These are phyloP conservation scores for Lagocephalus sceleratus DNA, from an alignment of 2,797 vertebrate genomes.

Conservation along the genomic window DNA sequence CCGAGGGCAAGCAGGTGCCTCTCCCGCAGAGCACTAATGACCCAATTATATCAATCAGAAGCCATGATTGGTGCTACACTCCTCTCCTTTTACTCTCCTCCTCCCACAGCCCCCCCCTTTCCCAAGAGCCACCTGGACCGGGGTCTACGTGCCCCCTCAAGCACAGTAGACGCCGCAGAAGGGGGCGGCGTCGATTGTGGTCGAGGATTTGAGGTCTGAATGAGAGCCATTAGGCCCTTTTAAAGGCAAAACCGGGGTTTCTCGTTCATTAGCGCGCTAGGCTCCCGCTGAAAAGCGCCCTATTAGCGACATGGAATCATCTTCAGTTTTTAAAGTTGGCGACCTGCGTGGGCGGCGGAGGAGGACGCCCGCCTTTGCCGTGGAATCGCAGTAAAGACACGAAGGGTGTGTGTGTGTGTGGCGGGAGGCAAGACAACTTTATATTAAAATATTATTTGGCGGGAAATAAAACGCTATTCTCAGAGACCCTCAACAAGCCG, in stretches of 20 bases:
- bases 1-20: conserved; percentile 72
- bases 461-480: conserved; percentile 15
- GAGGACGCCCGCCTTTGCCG: neutral
- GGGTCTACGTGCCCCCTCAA: conserved; percentile 50
- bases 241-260: conserved; percentile 33
- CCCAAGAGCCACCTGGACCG: conserved; percentile 69
- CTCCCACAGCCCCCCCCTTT: conserved; percentile 24
- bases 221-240: conserved; percentile 48
- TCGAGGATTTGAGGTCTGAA: conserved; percentile 45
- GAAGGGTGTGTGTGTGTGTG: too few species aligned
- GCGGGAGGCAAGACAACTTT: too few species aligned
- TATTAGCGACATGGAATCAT: neutral
- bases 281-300: conserved; percentile 14
- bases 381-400: neutral
- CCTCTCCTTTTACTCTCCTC: conserved; percentile 49
- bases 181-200: conserved; percentile 36
- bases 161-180: conserved; percentile 53
- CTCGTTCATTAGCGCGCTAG: conserved; percentile 32
- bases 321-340: conserved; percentile 9
- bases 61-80: conserved; percentile 76
- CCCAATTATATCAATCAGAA: conserved; percentile 82
- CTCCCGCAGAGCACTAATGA: conserved; percentile 78
- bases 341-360: conserved; percentile 24
- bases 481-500: conserved; percentile 19
- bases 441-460: too few species aligned